A percentile compares a stretch with the other conserved stretches of the same genome.
phyloP scores from a whole-genome alignment of 1,140 invertebrate species.

The Nasonia giraulti region DNA sequence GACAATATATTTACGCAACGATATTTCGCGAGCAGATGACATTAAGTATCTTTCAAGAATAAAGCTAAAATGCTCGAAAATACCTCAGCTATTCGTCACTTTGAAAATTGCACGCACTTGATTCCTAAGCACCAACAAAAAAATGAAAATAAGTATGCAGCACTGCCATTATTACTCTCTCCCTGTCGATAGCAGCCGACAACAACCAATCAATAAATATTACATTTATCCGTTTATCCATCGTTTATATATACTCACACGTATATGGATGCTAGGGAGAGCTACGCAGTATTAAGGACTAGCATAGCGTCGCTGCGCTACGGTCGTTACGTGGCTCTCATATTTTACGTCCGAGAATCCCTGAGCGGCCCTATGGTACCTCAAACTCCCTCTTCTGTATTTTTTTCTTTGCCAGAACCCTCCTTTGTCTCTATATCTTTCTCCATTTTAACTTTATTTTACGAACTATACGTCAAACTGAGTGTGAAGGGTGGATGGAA shows the following conservation, averaged over 20 bases:
- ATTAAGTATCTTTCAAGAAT: background rate
- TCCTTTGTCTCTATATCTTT: background rate
- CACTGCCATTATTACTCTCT: background rate
- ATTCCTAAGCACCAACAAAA: background rate
- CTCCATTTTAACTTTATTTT: slow-evolving; percentile 7
- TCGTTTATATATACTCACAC: background rate
- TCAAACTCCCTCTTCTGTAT: slow-evolving; percentile 8
- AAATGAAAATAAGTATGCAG: background rate
- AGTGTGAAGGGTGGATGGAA: background rate
- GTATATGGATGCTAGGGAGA: background rate
- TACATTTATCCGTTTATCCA: background rate
- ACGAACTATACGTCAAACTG: background rate
- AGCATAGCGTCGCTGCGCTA: background rate
- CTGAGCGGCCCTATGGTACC: background rate
- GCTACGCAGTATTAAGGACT: background rate
- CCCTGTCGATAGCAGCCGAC: background rate
- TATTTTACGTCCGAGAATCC: slow-evolving; percentile 3
- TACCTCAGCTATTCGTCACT: background rate
- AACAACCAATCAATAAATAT: slow-evolving; percentile 16
- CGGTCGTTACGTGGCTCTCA: slow-evolving; percentile 5
- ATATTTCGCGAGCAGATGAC: no score
- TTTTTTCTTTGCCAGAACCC: background rate
- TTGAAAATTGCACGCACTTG: background rate
- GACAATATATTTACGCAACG: no score
- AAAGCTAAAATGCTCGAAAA: background rate